Evolutionary conservation across 2,113 vertebrate species (phyloP).

Genomic region (Gavia stellata): DNA sequence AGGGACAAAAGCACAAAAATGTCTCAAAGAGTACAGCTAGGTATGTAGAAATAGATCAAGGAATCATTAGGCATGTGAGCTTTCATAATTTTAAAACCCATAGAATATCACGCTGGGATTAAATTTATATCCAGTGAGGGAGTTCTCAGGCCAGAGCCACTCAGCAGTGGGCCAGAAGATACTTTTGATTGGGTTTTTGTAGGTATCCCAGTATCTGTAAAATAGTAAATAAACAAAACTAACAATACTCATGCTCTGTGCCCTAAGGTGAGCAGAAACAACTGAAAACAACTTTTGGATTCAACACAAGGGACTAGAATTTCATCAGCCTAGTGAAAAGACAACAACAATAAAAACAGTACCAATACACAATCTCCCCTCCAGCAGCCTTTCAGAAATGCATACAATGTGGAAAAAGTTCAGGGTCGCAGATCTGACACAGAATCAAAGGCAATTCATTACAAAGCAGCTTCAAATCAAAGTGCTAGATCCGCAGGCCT

Average conservation of each 20-base stretch:
- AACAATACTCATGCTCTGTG: neutral
- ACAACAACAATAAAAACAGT: neutral
- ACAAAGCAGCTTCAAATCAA: constrained; percentile 52
- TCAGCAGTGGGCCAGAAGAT: neutral
- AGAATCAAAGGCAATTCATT: constrained; percentile 45
- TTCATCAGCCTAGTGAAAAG: neutral
- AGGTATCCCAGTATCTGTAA: neutral
- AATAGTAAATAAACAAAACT: neutral
- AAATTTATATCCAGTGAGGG: neutral
- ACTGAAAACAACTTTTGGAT: neutral
- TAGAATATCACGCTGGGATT: neutral
- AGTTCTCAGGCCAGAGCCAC: neutral
- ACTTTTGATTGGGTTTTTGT: neutral
- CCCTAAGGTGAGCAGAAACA: neutral
- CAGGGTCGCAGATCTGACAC: neutral
- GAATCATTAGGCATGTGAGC: neutral
- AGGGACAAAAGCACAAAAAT: neutral
- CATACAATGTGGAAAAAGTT: neutral
- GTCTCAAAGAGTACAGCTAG: neutral
- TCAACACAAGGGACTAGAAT: neutral
- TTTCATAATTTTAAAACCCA: neutral
- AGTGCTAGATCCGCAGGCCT: neutral
- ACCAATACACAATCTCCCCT: neutral
- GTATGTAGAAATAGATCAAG: neutral
- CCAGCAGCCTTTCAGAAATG: neutral